Base-by-base conservation (phyloP, 2,797 vertebrate species). In the Tympanoctomys barrerae region DNA sequence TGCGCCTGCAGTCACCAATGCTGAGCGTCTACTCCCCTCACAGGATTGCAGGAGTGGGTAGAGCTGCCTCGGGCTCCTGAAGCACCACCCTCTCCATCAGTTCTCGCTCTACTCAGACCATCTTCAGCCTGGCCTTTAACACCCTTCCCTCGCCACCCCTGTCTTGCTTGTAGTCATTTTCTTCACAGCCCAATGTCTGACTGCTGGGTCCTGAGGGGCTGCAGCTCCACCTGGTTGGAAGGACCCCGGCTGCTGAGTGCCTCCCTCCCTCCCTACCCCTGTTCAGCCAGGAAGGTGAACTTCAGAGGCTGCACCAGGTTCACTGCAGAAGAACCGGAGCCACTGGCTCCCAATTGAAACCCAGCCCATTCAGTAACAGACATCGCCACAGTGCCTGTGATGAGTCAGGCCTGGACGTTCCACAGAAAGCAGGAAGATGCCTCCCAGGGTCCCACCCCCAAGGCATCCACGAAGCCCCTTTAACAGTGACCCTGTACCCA, bases 1-100 rank as follows among this genome's bases (percentile, higher is more conserved):
- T 5, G 36, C 86, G 86, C 84, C 33, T 0, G 5, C 52, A 8
- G 33, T 54, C 42, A n/a, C 31, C 36, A 13, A 75, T 12, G 0
- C 59, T 19, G 54, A 52, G 61, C 3, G 5, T 39, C 46, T 9
- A 49, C 6, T 28, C 6, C 71, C 52, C 39, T 21, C 24, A 59
- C 7, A 70, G n/a, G 22, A n/a, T 10, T 1, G 0, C 10, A 28
- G 36, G 31, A 42, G 16, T 71, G 33, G 21, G 36, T 4, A 2
- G 33, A 39, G 13, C 2, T 0, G 0, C 13, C 0, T 31, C 42
- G 21, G 87, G 49, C 8, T 26, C 79, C 54, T 0, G 1, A 36
- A 54, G 28, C 11, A 36, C 39, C 36, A 39, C 3, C 1, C 0
- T 57, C 75, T 70, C 19, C 14, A 5, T 18, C 66, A 5, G 57